A percentile compares a stretch with the other conserved stretches of the same genome.
Conservation (phyloP, 2,113 vertebrate genomes). For the Epinephelus cyanopodus region DNA sequence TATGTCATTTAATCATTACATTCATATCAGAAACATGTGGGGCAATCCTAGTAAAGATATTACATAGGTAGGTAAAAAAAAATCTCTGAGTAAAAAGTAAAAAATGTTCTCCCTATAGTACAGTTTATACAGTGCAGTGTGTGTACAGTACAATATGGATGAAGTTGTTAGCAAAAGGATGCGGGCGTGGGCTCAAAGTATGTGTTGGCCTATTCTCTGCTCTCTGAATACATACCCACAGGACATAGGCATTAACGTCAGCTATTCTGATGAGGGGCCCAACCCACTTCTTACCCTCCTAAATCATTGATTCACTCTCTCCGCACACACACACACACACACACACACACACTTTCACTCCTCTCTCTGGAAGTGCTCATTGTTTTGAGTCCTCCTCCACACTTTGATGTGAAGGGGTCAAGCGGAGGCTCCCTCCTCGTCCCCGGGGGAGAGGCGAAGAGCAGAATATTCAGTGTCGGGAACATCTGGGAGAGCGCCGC, state of each 20-base stretch:
- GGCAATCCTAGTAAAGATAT: too few relatives aligned
- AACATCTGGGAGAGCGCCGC: conserved; percentile 74
- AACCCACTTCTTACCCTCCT: conserved; percentile 42
- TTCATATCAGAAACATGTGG: too few relatives aligned
- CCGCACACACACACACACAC: conserved; percentile 22
- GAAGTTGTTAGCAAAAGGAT: neutral
- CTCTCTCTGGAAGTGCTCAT: conserved; percentile 49
- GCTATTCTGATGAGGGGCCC: conserved; percentile 36
- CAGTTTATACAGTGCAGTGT: neutral
- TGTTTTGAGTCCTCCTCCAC: conserved; percentile 72
- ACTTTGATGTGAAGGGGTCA: conserved; percentile 76
- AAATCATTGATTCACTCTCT: conserved; percentile 29
- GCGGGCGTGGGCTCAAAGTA: conserved; percentile 22
- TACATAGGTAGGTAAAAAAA: too few relatives aligned
- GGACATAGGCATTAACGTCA: conserved; percentile 25
- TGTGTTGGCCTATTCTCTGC: conserved; percentile 2
- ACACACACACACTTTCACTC: conserved; percentile 16
- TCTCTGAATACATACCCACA: conserved; percentile 31
- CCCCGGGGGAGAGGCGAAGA: conserved; percentile 29
- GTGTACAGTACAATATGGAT: neutral
- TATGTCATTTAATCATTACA: too few relatives aligned
- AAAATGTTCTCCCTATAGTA: neutral
- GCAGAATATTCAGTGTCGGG: conserved; percentile 45
- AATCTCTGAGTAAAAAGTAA: too few relatives aligned
- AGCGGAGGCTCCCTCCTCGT: conserved; percentile 53